Conservation (phyloP, 2,113 vertebrate genomes). For the Chaetodon trifascialis region DNA sequence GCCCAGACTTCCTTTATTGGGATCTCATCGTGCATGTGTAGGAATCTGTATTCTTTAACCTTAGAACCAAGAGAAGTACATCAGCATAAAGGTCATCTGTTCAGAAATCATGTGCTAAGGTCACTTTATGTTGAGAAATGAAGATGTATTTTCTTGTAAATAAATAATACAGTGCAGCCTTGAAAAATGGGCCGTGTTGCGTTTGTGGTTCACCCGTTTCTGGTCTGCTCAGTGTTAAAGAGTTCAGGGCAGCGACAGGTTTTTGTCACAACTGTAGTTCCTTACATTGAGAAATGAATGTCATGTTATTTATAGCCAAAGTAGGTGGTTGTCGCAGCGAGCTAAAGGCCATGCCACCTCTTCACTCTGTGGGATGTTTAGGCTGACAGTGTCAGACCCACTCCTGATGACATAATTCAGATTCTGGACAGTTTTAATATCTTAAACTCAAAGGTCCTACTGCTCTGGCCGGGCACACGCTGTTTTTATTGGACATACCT, state of each 20-base stretch:
- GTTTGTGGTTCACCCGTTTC: neutral
- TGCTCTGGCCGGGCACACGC: neutral
- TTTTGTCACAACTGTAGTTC: neutral
- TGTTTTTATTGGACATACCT: neutral
- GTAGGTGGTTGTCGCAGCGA: neutral
- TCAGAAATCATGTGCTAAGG: constrained; percentile 39
- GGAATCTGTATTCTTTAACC: constrained; percentile 47
- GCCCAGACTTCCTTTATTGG: constrained; percentile 4
- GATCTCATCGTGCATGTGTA: constrained; percentile 50
- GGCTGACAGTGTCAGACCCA: neutral
- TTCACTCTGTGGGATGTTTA: neutral
- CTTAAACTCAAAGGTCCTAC: neutral
- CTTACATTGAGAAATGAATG: neutral
- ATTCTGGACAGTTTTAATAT: neutral
- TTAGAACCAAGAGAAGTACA: constrained; percentile 32
- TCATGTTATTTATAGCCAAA: constrained; percentile 2
- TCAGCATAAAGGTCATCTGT: constrained; percentile 37
- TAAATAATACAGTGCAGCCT: constrained; percentile 69
- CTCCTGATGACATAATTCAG: neutral
- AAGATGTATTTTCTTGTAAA: constrained; percentile 81
- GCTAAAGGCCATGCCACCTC: neutral
- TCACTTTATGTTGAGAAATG: constrained; percentile 66
- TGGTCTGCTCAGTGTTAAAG: too few relatives aligned
- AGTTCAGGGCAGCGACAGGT: neutral
- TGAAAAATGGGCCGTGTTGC: neutral